phyloP scores from a whole-genome alignment of 2,888 invertebrate species.

The Melanotus villosus region DNA sequence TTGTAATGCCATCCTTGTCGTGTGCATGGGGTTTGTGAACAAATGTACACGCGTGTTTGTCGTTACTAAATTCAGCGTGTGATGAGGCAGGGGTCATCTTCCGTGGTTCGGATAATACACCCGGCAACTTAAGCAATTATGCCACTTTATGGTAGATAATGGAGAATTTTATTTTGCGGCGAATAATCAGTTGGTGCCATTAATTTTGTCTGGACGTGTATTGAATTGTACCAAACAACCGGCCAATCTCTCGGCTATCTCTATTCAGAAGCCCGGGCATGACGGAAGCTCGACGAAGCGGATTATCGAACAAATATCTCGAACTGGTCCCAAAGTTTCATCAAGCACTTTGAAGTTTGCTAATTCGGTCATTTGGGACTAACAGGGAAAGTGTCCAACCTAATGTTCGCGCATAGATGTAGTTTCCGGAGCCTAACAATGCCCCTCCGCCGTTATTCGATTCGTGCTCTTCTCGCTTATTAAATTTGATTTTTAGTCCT shows the following conservation, averaged over 20 bases:
- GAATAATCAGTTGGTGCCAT: too few relatives aligned
- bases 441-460: conserved; percentile 14
- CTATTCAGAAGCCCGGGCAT: conserved; percentile 28
- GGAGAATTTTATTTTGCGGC: neutral
- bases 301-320: conserved; percentile 45
- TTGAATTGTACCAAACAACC: neutral
- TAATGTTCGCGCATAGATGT: conserved; percentile 34
- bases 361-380: conserved; percentile 40
- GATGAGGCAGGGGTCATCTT: too few relatives aligned
- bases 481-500: conserved; percentile 11
- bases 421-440: conserved; percentile 28
- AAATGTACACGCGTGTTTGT: too few relatives aligned
- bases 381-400: conserved; percentile 39
- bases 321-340: conserved; percentile 44
- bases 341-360: conserved; percentile 43
- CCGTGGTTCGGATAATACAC: too few relatives aligned
- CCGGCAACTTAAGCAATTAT: neutral
- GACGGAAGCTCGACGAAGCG: conserved; percentile 38
- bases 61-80: too few relatives aligned
- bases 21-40: too few relatives aligned
- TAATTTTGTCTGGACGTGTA: neutral
- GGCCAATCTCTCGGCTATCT: conserved; percentile 19
- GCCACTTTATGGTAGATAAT: neutral
- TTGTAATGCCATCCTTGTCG: too few relatives aligned
- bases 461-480: conserved; percentile 4